Base-by-base conservation (phyloP, 2,113 vertebrate genomes). In the Podocnemis expansa region DNA sequence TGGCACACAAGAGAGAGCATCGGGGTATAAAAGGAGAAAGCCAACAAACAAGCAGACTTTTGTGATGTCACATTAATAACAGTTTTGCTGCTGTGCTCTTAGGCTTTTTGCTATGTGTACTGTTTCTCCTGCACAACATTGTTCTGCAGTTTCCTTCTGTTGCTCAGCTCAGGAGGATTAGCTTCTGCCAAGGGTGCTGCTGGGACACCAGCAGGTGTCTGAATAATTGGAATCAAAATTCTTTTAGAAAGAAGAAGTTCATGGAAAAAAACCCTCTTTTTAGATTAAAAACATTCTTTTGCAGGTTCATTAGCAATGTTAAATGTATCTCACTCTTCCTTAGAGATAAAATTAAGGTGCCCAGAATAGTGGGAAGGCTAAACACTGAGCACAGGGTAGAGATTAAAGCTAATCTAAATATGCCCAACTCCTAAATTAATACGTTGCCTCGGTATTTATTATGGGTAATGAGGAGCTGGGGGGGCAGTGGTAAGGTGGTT, bases 181-280 rank as follows among this genome's bases (percentile, higher is more conserved):
- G 43, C 94, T 90, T 73, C 93, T 95, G 94, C 89, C 88, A 91
- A 60, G 92, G 84, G 87, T 85, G 90, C 93, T 97, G 92, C 94
- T 94, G 94, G 95, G 94, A 95, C 96, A 95, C 56, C 96, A 96
- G 96, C 94, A 96, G 96, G 97, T 97, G 91, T 94, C 96, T 97
- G 93, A 97, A 96, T 97, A 97, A 97, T 97, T 97, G 95, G 95
- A 97, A 97, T 93, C 34, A 92, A 95, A 96, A 91, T 82, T 96
- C 85, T 95, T 94, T 89, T 51, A 91, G 87, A 87, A 88, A 85
- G 89, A 91, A 96, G 89, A 45, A 29, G 84, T 88, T 96, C 82
- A 63, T 25, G 89, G 87, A 96, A 94, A 95, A 89, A 96, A 97
- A 95, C 76, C 27, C 38, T 29, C 70, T 38, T 82, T 88, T 94